These are phyloP conservation scores for Drosophila multiciliata DNA, from an alignment of 2,888 invertebrate genomes.

Conservation along the genomic window DNA sequence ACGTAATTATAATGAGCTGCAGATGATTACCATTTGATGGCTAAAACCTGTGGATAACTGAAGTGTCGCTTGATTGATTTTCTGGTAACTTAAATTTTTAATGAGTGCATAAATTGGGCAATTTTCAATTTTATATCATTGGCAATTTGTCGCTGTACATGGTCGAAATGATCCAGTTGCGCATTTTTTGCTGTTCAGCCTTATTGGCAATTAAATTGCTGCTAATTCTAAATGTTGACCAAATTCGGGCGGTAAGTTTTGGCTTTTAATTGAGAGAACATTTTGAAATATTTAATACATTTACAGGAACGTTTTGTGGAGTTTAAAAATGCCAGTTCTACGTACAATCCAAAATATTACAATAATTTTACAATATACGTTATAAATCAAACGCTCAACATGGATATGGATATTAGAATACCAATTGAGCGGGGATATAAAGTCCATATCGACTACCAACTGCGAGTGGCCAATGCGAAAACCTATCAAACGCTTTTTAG, in stretches of 20 bases:
- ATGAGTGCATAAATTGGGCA: conserved; percentile 8
- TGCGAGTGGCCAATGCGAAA: conserved; percentile 63
- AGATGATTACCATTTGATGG: neutral
- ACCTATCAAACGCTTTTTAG: conserved; percentile 61
- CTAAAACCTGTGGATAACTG: neutral
- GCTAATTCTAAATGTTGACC: neutral
- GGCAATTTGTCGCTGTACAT: neutral
- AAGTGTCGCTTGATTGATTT: conserved; percentile 10
- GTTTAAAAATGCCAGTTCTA: conserved; percentile 26
- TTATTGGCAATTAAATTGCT: conserved; percentile 4
- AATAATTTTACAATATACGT: conserved; percentile 45
- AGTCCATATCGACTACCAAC: conserved; percentile 50
- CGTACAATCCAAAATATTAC: conserved; percentile 55
- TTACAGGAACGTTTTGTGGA: conserved; percentile 48
- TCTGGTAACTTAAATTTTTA: conserved; percentile 3
- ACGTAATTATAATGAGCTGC: conserved; percentile 5
- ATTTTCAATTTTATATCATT: conserved; percentile 7
- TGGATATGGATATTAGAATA: conserved; percentile 49
- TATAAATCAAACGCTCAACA: conserved; percentile 32
- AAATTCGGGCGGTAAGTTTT: conserved; percentile 43
- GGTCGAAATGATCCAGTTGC: conserved; percentile 20
- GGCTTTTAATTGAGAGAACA: too few relatives aligned
- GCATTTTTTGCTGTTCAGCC: neutral
- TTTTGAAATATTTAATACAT: neutral
- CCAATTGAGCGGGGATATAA: conserved; percentile 55